Evolutionary conservation across 37 sponge, comb jelly and placozoan species (phyloP).

Genomic region (Aphrocallistes beatrix): DNA sequence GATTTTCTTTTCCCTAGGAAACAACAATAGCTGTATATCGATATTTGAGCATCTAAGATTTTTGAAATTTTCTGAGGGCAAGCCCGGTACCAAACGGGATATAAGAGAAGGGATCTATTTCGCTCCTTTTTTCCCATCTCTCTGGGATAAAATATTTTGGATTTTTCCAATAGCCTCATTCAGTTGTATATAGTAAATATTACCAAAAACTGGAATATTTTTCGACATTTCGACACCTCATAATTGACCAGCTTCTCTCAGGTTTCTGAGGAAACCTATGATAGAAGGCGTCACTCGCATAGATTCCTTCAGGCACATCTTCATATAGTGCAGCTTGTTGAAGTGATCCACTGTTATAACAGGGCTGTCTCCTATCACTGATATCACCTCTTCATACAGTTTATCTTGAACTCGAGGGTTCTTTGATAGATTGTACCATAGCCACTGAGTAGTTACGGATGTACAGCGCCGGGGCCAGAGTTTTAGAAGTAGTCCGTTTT

Average conservation of each 20-base stretch:
- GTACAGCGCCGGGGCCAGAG: too few relatives aligned
- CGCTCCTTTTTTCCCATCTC: slow-evolving; percentile 16
- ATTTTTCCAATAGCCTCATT: not conserved
- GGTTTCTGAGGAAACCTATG: not conserved
- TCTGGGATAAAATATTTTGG: not conserved
- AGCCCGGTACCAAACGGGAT: slow-evolving; percentile 26
- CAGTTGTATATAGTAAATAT: not conserved
- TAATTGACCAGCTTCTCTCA: not conserved
- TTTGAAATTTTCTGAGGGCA: too few relatives aligned
- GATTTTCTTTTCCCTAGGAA: too few relatives aligned
- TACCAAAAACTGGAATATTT: not conserved
- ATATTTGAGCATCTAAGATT: too few relatives aligned
- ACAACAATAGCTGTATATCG: too few relatives aligned
- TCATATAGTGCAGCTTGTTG: slow-evolving; percentile 11
- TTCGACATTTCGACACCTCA: not conserved
- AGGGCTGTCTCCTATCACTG: not conserved
- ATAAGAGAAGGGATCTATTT: slow-evolving; percentile 22
- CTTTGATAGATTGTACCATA: not conserved
- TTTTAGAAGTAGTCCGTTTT: too few relatives aligned
- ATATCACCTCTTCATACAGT: not conserved
- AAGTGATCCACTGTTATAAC: not conserved
- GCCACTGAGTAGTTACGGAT: not conserved
- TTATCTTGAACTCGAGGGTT: not conserved
- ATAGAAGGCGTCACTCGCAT: not conserved
- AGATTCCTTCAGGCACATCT: not conserved